These are phyloP conservation scores for Ammodytes dubius DNA, from an alignment of 2,113 vertebrate genomes.

Conservation along the genomic window DNA sequence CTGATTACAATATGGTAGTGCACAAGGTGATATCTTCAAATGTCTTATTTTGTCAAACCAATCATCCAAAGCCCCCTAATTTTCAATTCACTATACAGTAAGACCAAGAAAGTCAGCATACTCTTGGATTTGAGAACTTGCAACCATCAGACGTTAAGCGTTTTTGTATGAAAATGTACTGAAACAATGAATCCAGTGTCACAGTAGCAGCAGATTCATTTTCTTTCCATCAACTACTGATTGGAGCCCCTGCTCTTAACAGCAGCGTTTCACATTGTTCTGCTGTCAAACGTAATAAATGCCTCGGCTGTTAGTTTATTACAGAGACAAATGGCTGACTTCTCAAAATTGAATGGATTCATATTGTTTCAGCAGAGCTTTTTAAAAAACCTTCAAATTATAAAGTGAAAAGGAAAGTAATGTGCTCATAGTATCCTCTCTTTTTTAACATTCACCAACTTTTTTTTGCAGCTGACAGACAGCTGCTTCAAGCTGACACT, in stretches of 20 bases:
- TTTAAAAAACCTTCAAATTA: neutral
- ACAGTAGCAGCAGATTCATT: neutral
- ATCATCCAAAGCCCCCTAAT: neutral
- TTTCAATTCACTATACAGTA: neutral
- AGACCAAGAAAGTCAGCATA: neutral
- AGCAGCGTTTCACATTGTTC: neutral
- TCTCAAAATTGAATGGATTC: no score
- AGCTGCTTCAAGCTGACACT: slow-evolving; percentile 24
- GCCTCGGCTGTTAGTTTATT: neutral
- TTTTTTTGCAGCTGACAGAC: slow-evolving; percentile 12
- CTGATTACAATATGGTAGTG: no score
- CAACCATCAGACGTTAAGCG: neutral
- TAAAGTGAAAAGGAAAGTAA: neutral
- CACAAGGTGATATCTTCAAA: neutral
- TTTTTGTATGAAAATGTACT: neutral
- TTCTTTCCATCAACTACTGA: neutral
- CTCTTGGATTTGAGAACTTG: neutral
- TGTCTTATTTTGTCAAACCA: neutral
- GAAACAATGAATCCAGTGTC: neutral
- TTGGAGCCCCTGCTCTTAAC: neutral
- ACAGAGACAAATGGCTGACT: neutral
- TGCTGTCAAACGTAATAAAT: neutral
- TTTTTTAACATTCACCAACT: neutral
- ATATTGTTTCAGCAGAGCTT: neutral
- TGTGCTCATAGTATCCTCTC: neutral